Percentiles rank a stretch among this genome's conserved stretches.
Evolutionary conservation across 2,113 vertebrate species (phyloP).

Genomic region (Hyaena hyaena): DNA sequence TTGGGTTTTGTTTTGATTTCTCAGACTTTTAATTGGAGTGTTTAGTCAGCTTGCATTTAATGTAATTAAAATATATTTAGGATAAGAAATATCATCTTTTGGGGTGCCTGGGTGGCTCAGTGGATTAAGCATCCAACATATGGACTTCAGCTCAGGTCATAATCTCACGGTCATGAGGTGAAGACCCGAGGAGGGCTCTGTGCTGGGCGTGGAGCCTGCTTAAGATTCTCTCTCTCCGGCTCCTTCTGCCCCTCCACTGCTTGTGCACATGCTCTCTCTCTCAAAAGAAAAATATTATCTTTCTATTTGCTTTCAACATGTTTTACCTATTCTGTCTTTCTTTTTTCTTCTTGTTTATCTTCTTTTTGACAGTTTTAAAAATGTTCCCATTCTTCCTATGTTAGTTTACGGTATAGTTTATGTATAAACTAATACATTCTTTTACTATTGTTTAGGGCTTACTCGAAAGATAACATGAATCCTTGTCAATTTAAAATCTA

Average conservation of each 20-base stretch:
- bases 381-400: not conserved
- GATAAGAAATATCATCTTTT: not conserved
- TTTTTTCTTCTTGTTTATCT: not conserved
- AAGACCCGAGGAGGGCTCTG: no score
- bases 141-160: no score
- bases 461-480: not conserved
- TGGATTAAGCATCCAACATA: no score
- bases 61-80: not conserved
- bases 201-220: no score
- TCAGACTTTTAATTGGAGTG: not conserved
- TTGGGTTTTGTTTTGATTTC: slow-evolving; percentile 22
- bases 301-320: not conserved
- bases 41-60: not conserved
- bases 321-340: not conserved
- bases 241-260: no score
- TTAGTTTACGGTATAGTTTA: not conserved
- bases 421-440: not conserved
- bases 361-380: not conserved
- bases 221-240: no score
- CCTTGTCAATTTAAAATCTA: not conserved
- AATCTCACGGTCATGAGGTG: no score
- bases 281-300: no score
- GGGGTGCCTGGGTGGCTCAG: no score
- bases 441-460: not conserved
- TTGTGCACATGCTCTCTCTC: no score